Evolutionary conservation across 2,888 invertebrate species (phyloP).

Genomic region (Megamerina dolium): DNA sequence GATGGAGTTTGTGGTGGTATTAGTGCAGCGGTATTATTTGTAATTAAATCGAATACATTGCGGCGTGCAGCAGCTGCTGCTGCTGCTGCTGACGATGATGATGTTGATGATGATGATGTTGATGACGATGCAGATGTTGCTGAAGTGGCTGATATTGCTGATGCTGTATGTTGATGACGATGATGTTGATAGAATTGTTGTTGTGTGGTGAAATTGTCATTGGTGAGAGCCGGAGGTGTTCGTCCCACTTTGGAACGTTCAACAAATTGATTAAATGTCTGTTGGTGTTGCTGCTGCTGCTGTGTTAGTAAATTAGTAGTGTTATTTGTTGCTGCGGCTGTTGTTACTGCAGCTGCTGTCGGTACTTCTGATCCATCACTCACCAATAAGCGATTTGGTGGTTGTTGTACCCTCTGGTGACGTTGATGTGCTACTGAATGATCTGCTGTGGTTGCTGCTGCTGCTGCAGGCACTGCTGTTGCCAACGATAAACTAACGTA

Average conservation of each 20-base stretch:
- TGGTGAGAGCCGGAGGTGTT: conserved; percentile 11
- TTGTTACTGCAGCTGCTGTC: conserved; percentile 14
- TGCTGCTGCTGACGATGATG: conserved; percentile 19
- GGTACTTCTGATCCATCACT: conserved; percentile 26
- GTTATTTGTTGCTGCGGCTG: no score
- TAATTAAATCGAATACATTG: conserved; percentile 26
- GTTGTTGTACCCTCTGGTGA: conserved; percentile 20
- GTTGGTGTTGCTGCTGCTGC: conserved; percentile 14
- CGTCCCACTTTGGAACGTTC: conserved; percentile 12
- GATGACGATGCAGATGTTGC: conserved; percentile 10
- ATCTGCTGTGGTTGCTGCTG: conserved; percentile 1
- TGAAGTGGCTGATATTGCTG: conserved; percentile 14
- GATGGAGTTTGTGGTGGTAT: conserved; percentile 17
- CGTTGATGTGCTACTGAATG: conserved; percentile 19
- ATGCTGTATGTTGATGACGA: conserved; percentile 17
- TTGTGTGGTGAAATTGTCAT: conserved; percentile 16
- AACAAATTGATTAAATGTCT: conserved; percentile 14
- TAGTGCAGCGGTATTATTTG: conserved; percentile 7
- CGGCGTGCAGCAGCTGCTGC: conserved; percentile 26
- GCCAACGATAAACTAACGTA: conserved; percentile 41
- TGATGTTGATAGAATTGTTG: conserved; percentile 23
- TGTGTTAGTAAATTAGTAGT: no score
- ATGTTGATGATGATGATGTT: conserved; percentile 14
- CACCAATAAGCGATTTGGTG: conserved; percentile 33
- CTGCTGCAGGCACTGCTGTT: conserved; percentile 27